These are phyloP conservation scores for Ichneumoninae sp. DNA, from an alignment of 2,888 invertebrate genomes.

Conservation along the genomic window DNA sequence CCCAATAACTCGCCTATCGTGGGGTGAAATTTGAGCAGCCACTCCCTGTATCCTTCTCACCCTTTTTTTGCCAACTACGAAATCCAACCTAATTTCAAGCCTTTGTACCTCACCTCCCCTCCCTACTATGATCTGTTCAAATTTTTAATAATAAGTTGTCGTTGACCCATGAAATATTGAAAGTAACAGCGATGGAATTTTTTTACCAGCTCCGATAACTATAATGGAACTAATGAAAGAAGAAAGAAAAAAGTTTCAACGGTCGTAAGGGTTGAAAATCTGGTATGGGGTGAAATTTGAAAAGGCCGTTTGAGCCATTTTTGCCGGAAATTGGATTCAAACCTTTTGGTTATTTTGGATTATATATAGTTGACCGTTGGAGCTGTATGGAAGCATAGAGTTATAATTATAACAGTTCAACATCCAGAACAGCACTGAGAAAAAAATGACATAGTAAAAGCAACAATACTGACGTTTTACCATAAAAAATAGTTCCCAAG, in stretches of 20 bases:
- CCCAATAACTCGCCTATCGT: slow-evolving; percentile 18
- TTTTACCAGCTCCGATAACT: neutral
- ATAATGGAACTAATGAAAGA: neutral
- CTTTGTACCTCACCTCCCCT: neutral
- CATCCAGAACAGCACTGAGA: neutral
- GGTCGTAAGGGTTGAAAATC: neutral
- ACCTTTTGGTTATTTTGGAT: neutral
- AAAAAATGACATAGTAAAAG: too few relatives aligned
- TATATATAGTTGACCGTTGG: neutral
- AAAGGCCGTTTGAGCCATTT: neutral
- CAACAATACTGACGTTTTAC: too few relatives aligned
- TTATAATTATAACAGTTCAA: neutral
- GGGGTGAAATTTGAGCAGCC: slow-evolving; percentile 66
- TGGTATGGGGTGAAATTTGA: neutral
- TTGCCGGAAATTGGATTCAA: neutral
- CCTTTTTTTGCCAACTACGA: slow-evolving; percentile 10
- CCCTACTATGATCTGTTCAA: neutral
- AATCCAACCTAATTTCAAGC: slow-evolving; percentile 34
- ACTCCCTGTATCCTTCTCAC: slow-evolving; percentile 35
- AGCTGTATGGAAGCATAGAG: neutral
- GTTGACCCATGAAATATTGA: neutral
- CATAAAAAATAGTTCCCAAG: too few relatives aligned
- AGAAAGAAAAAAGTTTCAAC: neutral
- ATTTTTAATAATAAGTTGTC: slow-evolving; percentile 13
- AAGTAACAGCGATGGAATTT: neutral